Percentiles rank a stretch among this genome's conserved stretches.
These are phyloP conservation scores for Pedetes capensis DNA, from an alignment of 2,113 vertebrate genomes.

Conservation along the genomic window DNA sequence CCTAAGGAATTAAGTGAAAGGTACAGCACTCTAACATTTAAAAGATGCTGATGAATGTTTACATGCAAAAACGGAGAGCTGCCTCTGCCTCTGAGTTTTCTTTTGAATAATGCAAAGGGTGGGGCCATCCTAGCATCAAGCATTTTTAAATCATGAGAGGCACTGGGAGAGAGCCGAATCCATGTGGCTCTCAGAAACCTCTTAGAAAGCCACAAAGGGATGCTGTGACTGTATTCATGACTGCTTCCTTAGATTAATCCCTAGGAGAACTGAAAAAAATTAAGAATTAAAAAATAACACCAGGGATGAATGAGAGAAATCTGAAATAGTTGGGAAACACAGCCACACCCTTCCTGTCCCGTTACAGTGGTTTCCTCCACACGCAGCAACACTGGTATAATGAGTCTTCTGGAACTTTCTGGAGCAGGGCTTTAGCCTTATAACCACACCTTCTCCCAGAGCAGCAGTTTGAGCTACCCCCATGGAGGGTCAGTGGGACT, in stretches of 20 bases:
- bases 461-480: background rate
- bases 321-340: background rate
- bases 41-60: background rate
- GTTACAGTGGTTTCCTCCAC: background rate
- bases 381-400: background rate
- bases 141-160: constrained; percentile 27
- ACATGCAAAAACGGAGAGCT: background rate
- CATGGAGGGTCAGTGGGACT: background rate
- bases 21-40: background rate
- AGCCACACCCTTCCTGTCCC: background rate
- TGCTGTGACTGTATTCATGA: background rate
- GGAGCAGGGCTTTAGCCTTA: background rate
- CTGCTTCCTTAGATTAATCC: no score
- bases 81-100: background rate
- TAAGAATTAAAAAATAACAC: background rate
- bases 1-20: background rate
- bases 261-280: background rate
- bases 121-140: background rate
- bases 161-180: background rate
- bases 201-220: background rate
- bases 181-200: no score
- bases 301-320: background rate
- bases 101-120: constrained; percentile 17
- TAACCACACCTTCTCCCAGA: background rate
- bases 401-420: background rate